Conservation (phyloP, 2,888 invertebrate genomes). For the Tillus elongatus region DNA sequence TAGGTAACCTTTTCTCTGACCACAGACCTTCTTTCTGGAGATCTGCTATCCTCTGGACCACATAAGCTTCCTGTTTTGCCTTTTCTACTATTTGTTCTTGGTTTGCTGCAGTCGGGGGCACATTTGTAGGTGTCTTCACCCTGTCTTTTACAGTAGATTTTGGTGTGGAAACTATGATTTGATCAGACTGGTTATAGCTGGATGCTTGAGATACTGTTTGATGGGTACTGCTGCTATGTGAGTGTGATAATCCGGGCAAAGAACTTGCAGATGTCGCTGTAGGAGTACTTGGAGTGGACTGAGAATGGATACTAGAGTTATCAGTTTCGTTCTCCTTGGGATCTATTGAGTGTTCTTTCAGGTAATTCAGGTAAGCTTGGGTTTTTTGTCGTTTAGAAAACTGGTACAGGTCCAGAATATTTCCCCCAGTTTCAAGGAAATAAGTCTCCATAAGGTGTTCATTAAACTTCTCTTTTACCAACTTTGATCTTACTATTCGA, state of each 20-base stretch:
- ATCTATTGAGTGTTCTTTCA: slow-evolving; percentile 51
- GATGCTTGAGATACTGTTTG: slow-evolving; percentile 8
- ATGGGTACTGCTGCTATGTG: slow-evolving; percentile 16
- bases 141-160: slow-evolving; percentile 10
- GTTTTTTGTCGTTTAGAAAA: slow-evolving; percentile 77
- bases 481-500: slow-evolving; percentile 59
- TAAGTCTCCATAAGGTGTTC: slow-evolving; percentile 77
- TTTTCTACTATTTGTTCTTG: slow-evolving; percentile 76
- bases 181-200: neutral
- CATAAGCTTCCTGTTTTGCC: slow-evolving; percentile 88
- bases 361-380: slow-evolving; percentile 63
- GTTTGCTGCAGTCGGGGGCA: slow-evolving; percentile 32
- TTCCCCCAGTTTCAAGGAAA: slow-evolving; percentile 78
- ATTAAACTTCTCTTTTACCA: slow-evolving; percentile 62
- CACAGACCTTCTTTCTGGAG: slow-evolving; percentile 90
- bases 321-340: slow-evolving; percentile 30
- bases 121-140: slow-evolving; percentile 16
- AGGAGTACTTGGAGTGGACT: slow-evolving; percentile 29
- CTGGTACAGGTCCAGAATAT: slow-evolving; percentile 77
- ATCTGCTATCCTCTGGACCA: slow-evolving; percentile 85
- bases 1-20: slow-evolving; percentile 86
- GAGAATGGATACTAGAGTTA: slow-evolving; percentile 39
- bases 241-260: slow-evolving; percentile 35
- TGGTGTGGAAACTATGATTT: slow-evolving; percentile 9
- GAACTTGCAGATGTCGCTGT: slow-evolving; percentile 37